Evolutionary conservation across 37 sponge, comb jelly and placozoan genomes (phyloP).

Genomic region (Cladorhizidae sp.): DNA sequence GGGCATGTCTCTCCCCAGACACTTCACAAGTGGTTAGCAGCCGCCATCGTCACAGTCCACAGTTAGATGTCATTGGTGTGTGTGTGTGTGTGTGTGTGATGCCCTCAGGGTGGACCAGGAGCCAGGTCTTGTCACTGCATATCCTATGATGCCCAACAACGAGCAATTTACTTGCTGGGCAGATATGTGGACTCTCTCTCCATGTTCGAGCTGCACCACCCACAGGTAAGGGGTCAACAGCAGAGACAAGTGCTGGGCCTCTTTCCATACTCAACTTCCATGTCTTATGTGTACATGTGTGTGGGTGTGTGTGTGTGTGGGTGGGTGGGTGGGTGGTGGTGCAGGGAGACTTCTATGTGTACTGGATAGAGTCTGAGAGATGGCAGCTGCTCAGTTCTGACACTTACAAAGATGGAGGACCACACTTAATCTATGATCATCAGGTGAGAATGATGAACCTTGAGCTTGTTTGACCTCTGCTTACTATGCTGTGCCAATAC

Average conservation of each 20-base stretch:
- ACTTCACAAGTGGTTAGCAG: slow-evolving; percentile 38
- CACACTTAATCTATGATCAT: slow-evolving; percentile 77
- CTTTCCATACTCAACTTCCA: neutral
- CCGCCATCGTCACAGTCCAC: neutral
- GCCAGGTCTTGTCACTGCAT: slow-evolving; percentile 82
- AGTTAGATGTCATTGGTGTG: neutral
- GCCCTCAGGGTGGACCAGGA: slow-evolving; percentile 56
- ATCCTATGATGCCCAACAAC: slow-evolving; percentile 59
- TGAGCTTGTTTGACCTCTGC: no score
- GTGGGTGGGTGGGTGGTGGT: no score
- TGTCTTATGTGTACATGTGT: neutral
- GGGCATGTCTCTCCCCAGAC: slow-evolving; percentile 73
- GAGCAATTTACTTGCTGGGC: slow-evolving; percentile 71
- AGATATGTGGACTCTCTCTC: slow-evolving; percentile 19
- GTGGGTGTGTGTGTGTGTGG: no score
- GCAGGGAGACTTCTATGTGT: slow-evolving; percentile 62
- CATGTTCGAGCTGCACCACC: neutral
- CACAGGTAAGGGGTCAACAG: neutral
- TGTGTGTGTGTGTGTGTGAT: slow-evolving; percentile 23
- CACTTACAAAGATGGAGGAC: slow-evolving; percentile 72
- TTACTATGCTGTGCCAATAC: no score
- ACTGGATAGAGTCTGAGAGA: neutral
- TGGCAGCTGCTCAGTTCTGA: slow-evolving; percentile 52
- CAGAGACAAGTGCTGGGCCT: neutral
- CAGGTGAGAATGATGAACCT: slow-evolving; percentile 60